Base-by-base conservation (phyloP, 1,140 invertebrate species). In the Helicorthomorpha holstii region DNA sequence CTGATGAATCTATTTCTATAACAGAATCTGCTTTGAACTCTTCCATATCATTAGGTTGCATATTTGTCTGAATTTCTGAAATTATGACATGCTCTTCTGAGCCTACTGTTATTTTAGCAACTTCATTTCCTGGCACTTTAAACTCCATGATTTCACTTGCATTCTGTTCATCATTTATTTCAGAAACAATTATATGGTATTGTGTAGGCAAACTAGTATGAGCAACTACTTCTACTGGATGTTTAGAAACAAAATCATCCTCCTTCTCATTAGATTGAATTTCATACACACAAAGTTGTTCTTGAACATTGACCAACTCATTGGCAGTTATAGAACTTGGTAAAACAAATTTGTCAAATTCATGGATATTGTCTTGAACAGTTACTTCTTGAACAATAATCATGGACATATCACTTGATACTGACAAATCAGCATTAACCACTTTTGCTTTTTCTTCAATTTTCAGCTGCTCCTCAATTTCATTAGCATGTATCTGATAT, bases 111-210 rank as follows among this genome's bases (percentile, higher is more conserved):
- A 24, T 26, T 48, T 52, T 48, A 3, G 51, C 44, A 27, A 26
- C 19, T 21, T 52, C 46, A 67, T 59, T 57, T 66, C 67, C 57
- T 69, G 60, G 49, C 29, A 7, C 29, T 16, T 7, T 16, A 34
- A 7, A 7, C 16, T 34, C 16, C 7, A 16, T 16, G 16, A 34
- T 7, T 7, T 34, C 29, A 7, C 16, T 16, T 34, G 29, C 7
- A 34, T 7, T 34, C 16, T 34, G 29, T 34, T 34, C 29, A 34
- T 16, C 16, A 16, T 34, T 16, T 7, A 7, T 7, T 34, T 34
- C 29, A 34, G 29, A 7, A 34, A 34, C 29, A 16, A 34, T 16
- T 7, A 34, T 7, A 34, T 34, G 29, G 7, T 34, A 16, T 7
- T 34, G 29, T 7, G 29, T 34, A 16, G 29, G 7, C 29, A 34